These are phyloP conservation scores for Lycocorax pyrrhopterus DNA, from an alignment of 2,113 vertebrate genomes.

Conservation along the genomic window DNA sequence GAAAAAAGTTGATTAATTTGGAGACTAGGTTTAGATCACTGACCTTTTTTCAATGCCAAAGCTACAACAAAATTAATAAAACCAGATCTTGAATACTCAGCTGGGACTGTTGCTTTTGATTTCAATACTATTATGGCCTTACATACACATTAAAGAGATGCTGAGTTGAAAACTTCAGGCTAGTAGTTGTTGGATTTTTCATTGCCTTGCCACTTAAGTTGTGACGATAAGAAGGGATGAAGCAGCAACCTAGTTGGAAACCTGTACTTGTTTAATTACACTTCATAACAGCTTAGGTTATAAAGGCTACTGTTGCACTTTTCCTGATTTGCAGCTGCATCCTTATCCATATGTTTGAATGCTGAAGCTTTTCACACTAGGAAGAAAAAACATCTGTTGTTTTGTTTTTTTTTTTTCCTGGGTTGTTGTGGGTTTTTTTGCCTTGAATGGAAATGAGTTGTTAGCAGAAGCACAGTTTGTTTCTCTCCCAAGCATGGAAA, in stretches of 20 bases:
- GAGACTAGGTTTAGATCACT: background rate
- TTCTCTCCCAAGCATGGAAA: background rate
- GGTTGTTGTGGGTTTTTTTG: fast-evolving
- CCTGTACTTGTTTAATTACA: background rate
- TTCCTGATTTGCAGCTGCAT: background rate
- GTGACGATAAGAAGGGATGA: background rate
- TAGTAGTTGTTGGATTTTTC: background rate
- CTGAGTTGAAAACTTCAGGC: background rate
- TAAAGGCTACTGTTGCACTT: background rate
- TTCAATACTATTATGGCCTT: background rate
- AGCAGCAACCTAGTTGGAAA: background rate
- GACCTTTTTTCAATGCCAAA: background rate
- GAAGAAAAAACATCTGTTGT: background rate
- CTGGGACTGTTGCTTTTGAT: background rate
- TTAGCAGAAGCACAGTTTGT: background rate
- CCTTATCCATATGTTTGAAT: background rate
- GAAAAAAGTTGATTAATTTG: background rate
- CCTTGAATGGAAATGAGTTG: background rate
- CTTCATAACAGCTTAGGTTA: background rate
- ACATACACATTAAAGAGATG: background rate
- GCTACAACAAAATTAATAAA: background rate
- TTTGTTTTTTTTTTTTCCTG: background rate
- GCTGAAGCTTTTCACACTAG: background rate
- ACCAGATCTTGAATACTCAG: background rate
- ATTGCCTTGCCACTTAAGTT: background rate